Base-by-base conservation (phyloP, 2,113 vertebrate genomes). In the Clupea harengus region DNA sequence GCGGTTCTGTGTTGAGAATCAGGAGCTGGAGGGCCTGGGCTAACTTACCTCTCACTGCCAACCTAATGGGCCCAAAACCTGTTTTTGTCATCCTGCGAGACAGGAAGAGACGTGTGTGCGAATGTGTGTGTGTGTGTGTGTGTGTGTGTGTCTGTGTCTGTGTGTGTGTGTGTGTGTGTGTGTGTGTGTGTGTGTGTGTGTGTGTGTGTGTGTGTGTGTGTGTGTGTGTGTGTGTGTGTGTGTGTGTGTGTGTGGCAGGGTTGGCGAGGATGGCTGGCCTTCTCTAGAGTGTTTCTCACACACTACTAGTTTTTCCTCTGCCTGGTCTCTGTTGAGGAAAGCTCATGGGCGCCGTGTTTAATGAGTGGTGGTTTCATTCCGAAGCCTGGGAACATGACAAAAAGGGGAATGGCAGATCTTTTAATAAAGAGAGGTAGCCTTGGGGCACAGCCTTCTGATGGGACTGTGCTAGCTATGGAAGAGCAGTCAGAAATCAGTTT, bases 401-500 rank as follows among this genome's bases (percentile, higher is more conserved):
- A 78, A 78, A 22, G 4, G 4, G 67, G n/a, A 28, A 39, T 39
- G 72, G 72, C 72, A 78, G 25, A 78, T 78, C 28, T 78, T 78
- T 78, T 78, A 32, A 39, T 39, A 78, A 78, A 78, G 25, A 39
- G 72, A 8, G 28, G 10, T 39, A 39, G 32, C 72, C 72, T 78
- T 28, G 72, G 72, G 72, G 39, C 72, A 78, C 72, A 17, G 72
- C 32, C 28, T 39, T 78, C 72, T 13, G 72, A 78, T 78, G 39
- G 72, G 11, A 39, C 28, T 78, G 72, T 5, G 32, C 72, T 78
- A 78, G 72, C 72, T 15, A 15, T 28, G 72, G 72, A 78, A 78
- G 25, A 78, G 72, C 10, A 78, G 72, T 78, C 72, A n/a, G 54
- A 78, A 78, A 78, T 39, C 72, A 17, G 72, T 44, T 78, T 78